Conservation (phyloP, 2,113 vertebrate genomes). For the Pollimyrus isidori region DNA sequence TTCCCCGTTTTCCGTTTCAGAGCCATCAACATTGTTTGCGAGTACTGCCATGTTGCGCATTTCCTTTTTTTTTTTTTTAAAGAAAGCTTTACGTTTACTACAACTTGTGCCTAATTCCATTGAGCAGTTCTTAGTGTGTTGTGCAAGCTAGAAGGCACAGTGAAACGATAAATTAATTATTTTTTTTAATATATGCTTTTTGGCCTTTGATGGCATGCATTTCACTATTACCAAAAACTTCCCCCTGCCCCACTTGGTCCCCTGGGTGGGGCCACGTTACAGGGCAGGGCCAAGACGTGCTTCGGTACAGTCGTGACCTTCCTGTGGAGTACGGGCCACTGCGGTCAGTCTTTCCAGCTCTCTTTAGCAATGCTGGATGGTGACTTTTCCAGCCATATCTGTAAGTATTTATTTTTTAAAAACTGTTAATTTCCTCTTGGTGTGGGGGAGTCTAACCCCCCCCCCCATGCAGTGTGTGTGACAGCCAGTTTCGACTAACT, state of each 20-base stretch:
- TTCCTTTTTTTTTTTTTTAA: background rate
- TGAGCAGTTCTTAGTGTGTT: conserved; percentile 33
- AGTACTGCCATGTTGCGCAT: conserved; percentile 34
- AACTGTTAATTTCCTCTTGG: background rate
- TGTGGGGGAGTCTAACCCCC: background rate
- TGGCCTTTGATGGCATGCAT: conserved; percentile 5
- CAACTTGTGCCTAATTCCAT: conserved; percentile 71
- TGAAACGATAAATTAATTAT: conserved; percentile 23
- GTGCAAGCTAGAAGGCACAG: conserved; percentile 30
- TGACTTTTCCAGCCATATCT: conserved; percentile 26
- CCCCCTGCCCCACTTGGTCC: conserved; percentile 27
- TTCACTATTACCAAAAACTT: conserved; percentile 34
- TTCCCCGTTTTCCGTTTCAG: background rate
- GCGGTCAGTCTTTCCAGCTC: conserved; percentile 17
- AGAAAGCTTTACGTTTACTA: conserved; percentile 51
- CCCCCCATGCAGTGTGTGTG: no score
- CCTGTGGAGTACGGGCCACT: conserved; percentile 25
- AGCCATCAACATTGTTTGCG: background rate
- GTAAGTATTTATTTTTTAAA: conserved; percentile 6
- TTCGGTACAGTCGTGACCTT: conserved; percentile 9
- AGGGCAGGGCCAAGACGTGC: conserved; percentile 33
- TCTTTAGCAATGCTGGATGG: conserved; percentile 21
- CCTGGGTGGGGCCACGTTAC: conserved; percentile 29
- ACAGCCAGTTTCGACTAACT: background rate
- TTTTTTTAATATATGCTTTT: background rate